Conservation (phyloP, 1,140 invertebrate species). For the Papilio dardanus region DNA sequence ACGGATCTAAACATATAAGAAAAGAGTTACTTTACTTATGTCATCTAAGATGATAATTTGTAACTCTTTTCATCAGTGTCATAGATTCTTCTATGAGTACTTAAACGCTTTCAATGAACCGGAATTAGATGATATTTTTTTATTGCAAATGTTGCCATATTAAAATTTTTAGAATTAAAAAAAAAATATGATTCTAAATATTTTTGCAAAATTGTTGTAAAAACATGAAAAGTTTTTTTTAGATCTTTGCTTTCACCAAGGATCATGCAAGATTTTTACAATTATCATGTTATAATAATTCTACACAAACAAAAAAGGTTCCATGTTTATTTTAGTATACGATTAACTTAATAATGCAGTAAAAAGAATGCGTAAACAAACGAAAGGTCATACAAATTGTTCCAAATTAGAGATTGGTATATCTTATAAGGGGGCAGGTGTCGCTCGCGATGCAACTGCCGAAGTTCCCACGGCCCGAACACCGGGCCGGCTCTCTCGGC, state of each 20-base stretch:
- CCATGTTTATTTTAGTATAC: background rate
- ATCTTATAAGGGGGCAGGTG: slow-evolving; percentile 77
- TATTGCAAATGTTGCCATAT: background rate
- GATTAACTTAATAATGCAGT: background rate
- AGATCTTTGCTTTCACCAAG: background rate
- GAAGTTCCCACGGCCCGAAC: slow-evolving; percentile 57
- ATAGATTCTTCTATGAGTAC: background rate
- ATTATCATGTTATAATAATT: background rate
- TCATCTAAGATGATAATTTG: background rate
- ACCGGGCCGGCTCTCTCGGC: slow-evolving; percentile 41
- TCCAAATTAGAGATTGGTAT: slow-evolving; percentile 73
- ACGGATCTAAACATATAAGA: slow-evolving; percentile 61
- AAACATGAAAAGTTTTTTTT: background rate
- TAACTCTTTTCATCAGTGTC: background rate
- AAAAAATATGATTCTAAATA: no score
- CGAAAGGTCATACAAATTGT: slow-evolving; percentile 69
- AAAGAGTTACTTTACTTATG: slow-evolving; percentile 27
- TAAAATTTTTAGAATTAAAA: no score
- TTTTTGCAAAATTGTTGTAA: background rate
- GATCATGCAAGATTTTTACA: background rate
- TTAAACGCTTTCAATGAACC: slow-evolving; percentile 55
- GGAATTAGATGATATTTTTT: slow-evolving; percentile 45
- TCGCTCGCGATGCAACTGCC: slow-evolving; percentile 58
- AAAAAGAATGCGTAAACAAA: slow-evolving; percentile 47
- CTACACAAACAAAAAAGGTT: background rate